Percentiles rank a stretch among this genome's conserved stretches.
These are phyloP conservation scores for Drosophila neutralis DNA, from an alignment of 2,888 invertebrate genomes.

Conservation along the genomic window DNA sequence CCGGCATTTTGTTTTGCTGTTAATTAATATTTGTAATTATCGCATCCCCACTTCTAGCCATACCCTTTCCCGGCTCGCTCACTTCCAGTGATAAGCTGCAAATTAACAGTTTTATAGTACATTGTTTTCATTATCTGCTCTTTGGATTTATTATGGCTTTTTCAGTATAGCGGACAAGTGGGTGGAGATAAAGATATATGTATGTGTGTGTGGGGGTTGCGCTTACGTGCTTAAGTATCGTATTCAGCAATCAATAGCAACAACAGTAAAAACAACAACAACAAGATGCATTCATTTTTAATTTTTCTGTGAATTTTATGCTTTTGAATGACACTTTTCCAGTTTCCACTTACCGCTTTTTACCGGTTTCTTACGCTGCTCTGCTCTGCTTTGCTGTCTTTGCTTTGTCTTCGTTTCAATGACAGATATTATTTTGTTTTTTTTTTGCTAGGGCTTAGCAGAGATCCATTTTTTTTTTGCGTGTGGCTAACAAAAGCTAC, in stretches of 20 bases:
- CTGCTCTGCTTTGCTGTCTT: background rate
- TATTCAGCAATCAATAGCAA: slow-evolving; percentile 47
- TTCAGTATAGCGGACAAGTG: background rate
- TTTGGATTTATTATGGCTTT: slow-evolving; percentile 26
- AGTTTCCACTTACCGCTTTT: slow-evolving; percentile 43
- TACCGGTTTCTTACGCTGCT: slow-evolving; percentile 8
- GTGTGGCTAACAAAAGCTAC: background rate
- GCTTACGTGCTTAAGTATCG: slow-evolving; percentile 63
- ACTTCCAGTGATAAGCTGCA: slow-evolving; percentile 47
- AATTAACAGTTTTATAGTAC: slow-evolving; percentile 50
- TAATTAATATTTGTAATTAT: slow-evolving; percentile 70
- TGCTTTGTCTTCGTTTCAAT: slow-evolving; percentile 24
- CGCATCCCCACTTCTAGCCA: background rate
- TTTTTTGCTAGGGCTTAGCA: background rate
- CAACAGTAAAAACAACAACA: slow-evolving; percentile 2
- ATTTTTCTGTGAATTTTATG: slow-evolving; percentile 40
- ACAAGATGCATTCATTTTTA: slow-evolving; percentile 33
- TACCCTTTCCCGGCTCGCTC: background rate
- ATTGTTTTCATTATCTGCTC: slow-evolving; percentile 43
- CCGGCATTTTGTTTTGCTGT: slow-evolving; percentile 36
- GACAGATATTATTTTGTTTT: slow-evolving; percentile 1
- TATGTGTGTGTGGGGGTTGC: slow-evolving; percentile 37
- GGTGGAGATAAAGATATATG: background rate
- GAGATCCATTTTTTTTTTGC: background rate
- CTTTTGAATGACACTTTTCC: slow-evolving; percentile 52